A percentile compares a stretch with the other conserved stretches of the same genome.
Evolutionary conservation across 2,113 vertebrate genomes (phyloP).

Genomic region (Piprites chloris): DNA sequence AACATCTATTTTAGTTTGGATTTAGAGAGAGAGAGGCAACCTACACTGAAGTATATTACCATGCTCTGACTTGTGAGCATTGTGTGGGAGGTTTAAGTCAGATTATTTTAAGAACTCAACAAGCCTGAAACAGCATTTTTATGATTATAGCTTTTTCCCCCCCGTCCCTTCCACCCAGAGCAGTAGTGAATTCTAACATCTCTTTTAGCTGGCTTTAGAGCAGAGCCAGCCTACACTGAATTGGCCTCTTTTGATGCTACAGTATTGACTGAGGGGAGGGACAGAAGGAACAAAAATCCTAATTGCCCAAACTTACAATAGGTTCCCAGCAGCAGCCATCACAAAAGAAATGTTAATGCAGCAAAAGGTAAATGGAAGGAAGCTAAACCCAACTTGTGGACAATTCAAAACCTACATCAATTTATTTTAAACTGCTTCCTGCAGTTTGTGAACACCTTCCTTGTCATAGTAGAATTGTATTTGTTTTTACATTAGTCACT

Average conservation of each 20-base stretch:
- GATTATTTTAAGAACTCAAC: constrained; percentile 75
- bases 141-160: constrained; percentile 51
- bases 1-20: constrained; percentile 67
- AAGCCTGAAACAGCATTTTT: constrained; percentile 67
- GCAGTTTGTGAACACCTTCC: constrained; percentile 51
- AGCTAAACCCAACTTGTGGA: constrained; percentile 68
- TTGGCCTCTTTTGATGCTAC: constrained; percentile 76
- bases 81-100: constrained; percentile 69
- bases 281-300: constrained; percentile 75
- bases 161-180: constrained; percentile 54
- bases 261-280: constrained; percentile 73
- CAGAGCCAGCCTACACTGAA: constrained; percentile 58
- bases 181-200: constrained; percentile 64
- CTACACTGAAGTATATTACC: constrained; percentile 55
- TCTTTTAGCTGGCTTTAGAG: constrained; percentile 72
- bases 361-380: constrained; percentile 75
- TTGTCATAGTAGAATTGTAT: constrained; percentile 54
- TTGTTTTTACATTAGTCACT: constrained; percentile 55
- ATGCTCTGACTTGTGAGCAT: constrained; percentile 59
- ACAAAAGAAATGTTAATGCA: constrained; percentile 80
- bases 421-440: constrained; percentile 63
- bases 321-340: constrained; percentile 72
- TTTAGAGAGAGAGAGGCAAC: constrained; percentile 62
- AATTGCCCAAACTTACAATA: constrained; percentile 80
- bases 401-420: constrained; percentile 58